Percentiles rank a stretch among this genome's conserved stretches.
Evolutionary conservation across 2,797 vertebrate genomes (phyloP).

Genomic region (Diceros bicornis): DNA sequence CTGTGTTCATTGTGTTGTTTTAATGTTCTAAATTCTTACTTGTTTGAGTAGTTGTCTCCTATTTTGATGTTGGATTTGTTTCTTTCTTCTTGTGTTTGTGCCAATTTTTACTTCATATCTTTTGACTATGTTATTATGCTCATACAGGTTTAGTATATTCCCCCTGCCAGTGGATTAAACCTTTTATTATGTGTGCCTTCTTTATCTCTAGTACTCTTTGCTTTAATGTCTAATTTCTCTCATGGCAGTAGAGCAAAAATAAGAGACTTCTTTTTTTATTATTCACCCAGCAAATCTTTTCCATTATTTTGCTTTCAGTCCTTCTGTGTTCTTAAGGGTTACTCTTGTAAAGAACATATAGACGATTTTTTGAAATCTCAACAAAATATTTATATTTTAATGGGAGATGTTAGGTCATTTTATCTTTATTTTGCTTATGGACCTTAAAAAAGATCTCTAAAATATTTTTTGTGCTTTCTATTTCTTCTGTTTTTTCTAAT

Average conservation of each 20-base stretch:
- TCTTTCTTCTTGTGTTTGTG: not conserved
- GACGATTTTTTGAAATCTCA: not conserved
- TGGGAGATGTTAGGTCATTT: not conserved
- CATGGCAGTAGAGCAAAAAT: not conserved
- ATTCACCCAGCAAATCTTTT: not conserved
- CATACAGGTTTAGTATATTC: not conserved
- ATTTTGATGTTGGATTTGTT: not conserved
- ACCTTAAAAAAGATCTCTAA: not conserved
- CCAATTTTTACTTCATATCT: not conserved
- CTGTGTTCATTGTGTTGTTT: not conserved
- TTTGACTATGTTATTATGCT: not conserved
- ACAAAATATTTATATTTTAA: not conserved
- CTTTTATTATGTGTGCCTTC: not conserved
- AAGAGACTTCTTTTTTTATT: not conserved
- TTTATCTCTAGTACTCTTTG: not conserved
- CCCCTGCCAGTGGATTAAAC: not conserved
- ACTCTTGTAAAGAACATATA: not conserved
- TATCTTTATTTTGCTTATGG: not conserved
- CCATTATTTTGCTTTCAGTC: not conserved
- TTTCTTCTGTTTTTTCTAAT: not conserved
- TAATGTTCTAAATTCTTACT: not conserved
- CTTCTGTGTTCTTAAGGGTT: not conserved
- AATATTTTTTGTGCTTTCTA: not conserved
- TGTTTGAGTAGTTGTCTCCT: not conserved
- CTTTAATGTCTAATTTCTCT: not conserved